phyloP scores from a whole-genome alignment of 2,888 invertebrate species.

The Eumerus sabulonum region DNA sequence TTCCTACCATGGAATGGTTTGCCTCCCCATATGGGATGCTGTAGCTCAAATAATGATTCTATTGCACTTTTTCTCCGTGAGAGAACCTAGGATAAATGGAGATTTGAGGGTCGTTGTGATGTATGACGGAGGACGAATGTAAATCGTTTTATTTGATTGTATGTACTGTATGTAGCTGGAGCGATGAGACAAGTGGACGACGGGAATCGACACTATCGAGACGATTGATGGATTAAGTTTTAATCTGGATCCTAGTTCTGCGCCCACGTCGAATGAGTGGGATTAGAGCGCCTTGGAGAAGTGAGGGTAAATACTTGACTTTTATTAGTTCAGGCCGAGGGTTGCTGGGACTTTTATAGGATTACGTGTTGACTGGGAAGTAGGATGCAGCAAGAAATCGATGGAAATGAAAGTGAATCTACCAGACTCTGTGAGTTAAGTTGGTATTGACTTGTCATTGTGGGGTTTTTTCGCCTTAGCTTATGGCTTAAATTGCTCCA shows the following conservation, averaged over 20 bases:
- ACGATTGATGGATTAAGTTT: slow-evolving; percentile 27
- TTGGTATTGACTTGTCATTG: too few species aligned
- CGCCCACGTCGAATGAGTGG: neutral
- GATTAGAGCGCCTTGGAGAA: slow-evolving; percentile 1
- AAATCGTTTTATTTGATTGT: slow-evolving; percentile 15
- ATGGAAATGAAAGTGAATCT: too few species aligned
- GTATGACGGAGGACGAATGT: slow-evolving; percentile 13
- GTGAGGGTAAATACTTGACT: slow-evolving; percentile 15
- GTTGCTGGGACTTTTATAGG: too few species aligned
- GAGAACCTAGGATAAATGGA: slow-evolving; percentile 1
- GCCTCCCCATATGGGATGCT: too few species aligned
- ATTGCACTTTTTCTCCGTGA: neutral
- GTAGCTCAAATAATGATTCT: too few species aligned
- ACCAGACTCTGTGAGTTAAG: too few species aligned
- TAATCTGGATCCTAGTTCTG: neutral
- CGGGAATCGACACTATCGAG: slow-evolving; percentile 24
- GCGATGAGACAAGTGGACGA: slow-evolving; percentile 42
- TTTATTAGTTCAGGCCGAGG: slow-evolving; percentile 16
- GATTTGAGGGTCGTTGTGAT: neutral
- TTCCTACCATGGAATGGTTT: neutral
- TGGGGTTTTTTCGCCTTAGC: too few species aligned
- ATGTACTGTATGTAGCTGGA: slow-evolving; percentile 1
- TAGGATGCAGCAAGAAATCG: too few species aligned
- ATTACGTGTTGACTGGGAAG: too few species aligned
- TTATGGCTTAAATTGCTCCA: too few species aligned